A percentile compares a stretch with the other conserved stretches of the same genome.
Evolutionary conservation across 2,113 vertebrate genomes (phyloP).

Genomic region (Petromus typicus): DNA sequence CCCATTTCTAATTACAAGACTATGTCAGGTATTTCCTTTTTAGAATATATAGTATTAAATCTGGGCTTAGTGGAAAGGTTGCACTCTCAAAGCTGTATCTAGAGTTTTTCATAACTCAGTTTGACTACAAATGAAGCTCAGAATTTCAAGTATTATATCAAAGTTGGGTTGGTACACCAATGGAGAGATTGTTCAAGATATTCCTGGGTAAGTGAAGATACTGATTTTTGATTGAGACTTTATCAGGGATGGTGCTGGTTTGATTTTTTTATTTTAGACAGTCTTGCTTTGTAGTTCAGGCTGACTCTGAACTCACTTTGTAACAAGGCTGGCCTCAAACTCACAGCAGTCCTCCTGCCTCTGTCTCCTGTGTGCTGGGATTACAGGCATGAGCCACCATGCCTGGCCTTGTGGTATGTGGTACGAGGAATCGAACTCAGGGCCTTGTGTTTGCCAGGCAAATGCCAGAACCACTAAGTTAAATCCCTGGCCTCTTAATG

Average conservation of each 20-base stretch:
- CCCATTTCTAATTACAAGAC: background rate
- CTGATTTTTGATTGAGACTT: background rate
- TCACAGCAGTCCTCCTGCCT: too few relatives aligned
- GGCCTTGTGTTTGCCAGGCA: too few relatives aligned
- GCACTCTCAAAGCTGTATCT: background rate
- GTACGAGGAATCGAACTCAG: too few relatives aligned
- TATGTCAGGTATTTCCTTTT: background rate
- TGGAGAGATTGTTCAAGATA: background rate
- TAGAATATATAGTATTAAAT: background rate
- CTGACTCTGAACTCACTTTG: too few relatives aligned
- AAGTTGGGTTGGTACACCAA: background rate
- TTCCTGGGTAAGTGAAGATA: background rate
- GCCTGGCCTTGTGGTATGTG: too few relatives aligned
- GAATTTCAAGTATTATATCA: background rate
- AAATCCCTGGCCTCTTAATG: background rate
- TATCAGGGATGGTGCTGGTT: background rate
- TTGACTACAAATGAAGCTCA: slow-evolving; percentile 18
- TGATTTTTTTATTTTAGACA: background rate
- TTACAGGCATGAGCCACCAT: too few relatives aligned
- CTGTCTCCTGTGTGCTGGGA: too few relatives aligned
- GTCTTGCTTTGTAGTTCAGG: too few relatives aligned
- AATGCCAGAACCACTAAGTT: too few relatives aligned
- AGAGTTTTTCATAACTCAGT: background rate
- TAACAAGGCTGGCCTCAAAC: too few relatives aligned
- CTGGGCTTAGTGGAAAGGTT: background rate